These are phyloP conservation scores for Thereuonema tuberculata DNA, from an alignment of 1,140 invertebrate species.

Conservation along the genomic window DNA sequence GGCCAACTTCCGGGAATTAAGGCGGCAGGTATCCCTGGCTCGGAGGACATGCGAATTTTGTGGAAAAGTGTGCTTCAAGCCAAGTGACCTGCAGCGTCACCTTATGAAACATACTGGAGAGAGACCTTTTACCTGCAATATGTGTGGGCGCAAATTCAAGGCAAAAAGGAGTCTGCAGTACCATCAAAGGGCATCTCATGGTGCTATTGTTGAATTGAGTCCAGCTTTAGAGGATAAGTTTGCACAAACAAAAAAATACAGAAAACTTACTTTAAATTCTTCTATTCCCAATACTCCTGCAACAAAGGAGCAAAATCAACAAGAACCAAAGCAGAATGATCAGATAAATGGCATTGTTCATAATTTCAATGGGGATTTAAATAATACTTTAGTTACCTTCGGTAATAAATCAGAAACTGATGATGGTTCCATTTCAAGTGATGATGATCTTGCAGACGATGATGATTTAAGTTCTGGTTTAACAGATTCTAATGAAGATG, in stretches of 20 bases:
- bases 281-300: not conserved
- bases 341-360: too few species aligned
- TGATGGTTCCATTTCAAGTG: not conserved
- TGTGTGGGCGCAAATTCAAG: constrained; percentile 17
- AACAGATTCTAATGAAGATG: constrained; percentile 2
- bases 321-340: too few species aligned
- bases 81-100: constrained; percentile 19
- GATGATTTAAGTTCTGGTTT: constrained; percentile 5
- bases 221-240: constrained; percentile 13
- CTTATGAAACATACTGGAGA: constrained; percentile 26
- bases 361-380: too few species aligned
- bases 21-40: not conserved
- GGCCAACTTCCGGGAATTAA: not conserved
- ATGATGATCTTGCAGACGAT: not conserved
- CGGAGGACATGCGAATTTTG: constrained; percentile 6
- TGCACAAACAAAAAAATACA: not conserved
- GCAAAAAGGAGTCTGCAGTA: constrained; percentile 15
- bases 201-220: constrained; percentile 16
- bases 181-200: constrained; percentile 18
- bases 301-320: not conserved
- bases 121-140: constrained; percentile 27
- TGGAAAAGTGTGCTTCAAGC: constrained; percentile 10
- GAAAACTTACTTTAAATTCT: constrained; percentile 9
- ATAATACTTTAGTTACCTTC: too few species aligned
- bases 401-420: not conserved